Evolutionary conservation across 2,888 invertebrate species (phyloP), one percentile per base, ranked within the genome.

Genomic region (Dilophus febrilis): DNA sequence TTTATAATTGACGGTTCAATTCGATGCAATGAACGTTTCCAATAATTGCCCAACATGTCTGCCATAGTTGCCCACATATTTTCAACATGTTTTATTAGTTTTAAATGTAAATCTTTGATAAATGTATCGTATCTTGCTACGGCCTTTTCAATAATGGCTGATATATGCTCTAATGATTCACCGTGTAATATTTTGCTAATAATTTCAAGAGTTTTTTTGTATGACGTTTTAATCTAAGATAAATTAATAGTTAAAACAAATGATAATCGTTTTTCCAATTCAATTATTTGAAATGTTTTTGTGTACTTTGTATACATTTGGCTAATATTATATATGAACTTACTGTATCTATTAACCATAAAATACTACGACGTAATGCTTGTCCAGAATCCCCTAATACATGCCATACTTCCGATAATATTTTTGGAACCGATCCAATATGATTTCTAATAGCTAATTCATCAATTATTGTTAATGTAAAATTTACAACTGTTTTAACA

Each of bases 321-420:
- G 12, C 10, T 12, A 31, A 31, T 10, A 31, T 17, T 47, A 53
- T n/a, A n/a, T n/a, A 22, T 22, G 4, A 6, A 22, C 22, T 53
- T 61, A 68, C 68, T 37, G 75, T 72, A 44, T 81, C 77, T 1
- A 83, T 74, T 0, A 83, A 68, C 73, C 77, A 83, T 0, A 75
- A 61, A 10, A 86, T 63, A 47, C 82, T 82, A 46, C 80, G 74
- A 35, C 81, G 74, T 16, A 86, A 71, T 1, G 82, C 82, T 47
- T 77, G 70, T 8, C 84, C 84, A 0, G 85, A 84, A 40, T 84
- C 83, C 0, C 85, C 86, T 81, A 86, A 81, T 49, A 82, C 74
- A 5, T 81, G 80, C 81, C 82, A 84, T 52, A 86, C 70, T 56
- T 86, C 86, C 36, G 77, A 78, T 0, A 86, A 68, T 18, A 86